phyloP scores from a whole-genome alignment of 2,888 invertebrate genomes.

The Phymatocera aterrima region DNA sequence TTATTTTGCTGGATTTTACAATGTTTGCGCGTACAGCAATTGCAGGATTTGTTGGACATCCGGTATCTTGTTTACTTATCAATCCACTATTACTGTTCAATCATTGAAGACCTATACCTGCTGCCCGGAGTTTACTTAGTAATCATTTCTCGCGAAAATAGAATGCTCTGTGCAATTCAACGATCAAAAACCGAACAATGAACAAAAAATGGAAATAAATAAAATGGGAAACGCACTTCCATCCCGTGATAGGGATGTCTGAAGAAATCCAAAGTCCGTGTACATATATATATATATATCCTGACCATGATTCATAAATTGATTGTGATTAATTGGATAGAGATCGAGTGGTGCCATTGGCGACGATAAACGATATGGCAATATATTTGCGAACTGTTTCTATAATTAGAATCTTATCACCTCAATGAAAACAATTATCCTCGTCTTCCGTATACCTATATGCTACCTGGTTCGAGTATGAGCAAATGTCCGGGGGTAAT shows the following conservation, averaged over 20 bases:
- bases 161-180: too few species aligned
- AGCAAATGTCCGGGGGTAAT: background rate
- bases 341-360: background rate
- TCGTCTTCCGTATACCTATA: background rate
- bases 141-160: too few species aligned
- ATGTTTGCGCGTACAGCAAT: too few species aligned
- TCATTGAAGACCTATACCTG: too few species aligned
- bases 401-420: conserved; percentile 10
- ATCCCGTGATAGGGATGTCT: background rate
- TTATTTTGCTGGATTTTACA: too few species aligned
- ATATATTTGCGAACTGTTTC: background rate
- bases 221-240: background rate
- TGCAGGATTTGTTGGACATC: too few species aligned
- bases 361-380: background rate
- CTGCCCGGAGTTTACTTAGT: too few species aligned
- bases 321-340: background rate
- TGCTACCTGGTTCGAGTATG: background rate
- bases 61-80: too few species aligned
- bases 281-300: too few species aligned
- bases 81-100: too few species aligned
- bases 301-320: background rate
- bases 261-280: background rate
- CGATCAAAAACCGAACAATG: too few species aligned
- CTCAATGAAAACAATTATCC: conserved; percentile 16
- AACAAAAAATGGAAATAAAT: too few species aligned